Base-by-base conservation (phyloP, 2,888 invertebrate genomes). In the Oligia fasciuncula region DNA sequence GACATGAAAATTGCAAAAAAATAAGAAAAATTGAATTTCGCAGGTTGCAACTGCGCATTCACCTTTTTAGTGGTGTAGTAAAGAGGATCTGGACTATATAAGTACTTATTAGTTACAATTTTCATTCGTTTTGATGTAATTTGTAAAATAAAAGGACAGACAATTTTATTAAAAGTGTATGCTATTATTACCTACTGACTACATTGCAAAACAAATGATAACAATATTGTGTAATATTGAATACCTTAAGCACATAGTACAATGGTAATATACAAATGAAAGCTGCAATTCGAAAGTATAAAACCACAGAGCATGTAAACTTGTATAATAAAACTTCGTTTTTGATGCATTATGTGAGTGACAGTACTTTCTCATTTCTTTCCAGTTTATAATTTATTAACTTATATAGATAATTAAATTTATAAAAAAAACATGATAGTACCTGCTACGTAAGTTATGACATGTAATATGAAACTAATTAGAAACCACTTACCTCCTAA, bases 401-500 rank as follows among this genome's bases (percentile, higher is more conserved):
- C 40, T 60, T 46, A 29, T 1, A 29, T 29, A 29, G 29, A 29
- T 43, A 1, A 14, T 40, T 19, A 29, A 17, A 62, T 73, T 35
- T 2, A 35, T 40, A 43, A 35, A 23, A 65, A 62, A 62, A 54
- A 29, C 43, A 46, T 17, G 43, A 74, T 67, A 57, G 72, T 79
- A 49, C 14, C 14, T 60, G 71, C 19, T 54, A 54, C 19, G 19
- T 51, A 43, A 57, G 43, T 62, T 35, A 54, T 66, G 14, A 29
- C 14, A 62, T 65, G n/a, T 67, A 76, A 29, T 76, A 73, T n/a
- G 29, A 29, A 70, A 60, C 49, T 73, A 67, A 68, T 81, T 85
- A 75, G 23, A 70, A 67, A 66, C 17, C 71, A 88, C 91, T 93
- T 93, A 97, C 97, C 97, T 93, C 94, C 92, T 79, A 97, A 87